phyloP scores from a whole-genome alignment of 2,888 invertebrate genomes.

The Poecilobothrus nobilitatus region DNA sequence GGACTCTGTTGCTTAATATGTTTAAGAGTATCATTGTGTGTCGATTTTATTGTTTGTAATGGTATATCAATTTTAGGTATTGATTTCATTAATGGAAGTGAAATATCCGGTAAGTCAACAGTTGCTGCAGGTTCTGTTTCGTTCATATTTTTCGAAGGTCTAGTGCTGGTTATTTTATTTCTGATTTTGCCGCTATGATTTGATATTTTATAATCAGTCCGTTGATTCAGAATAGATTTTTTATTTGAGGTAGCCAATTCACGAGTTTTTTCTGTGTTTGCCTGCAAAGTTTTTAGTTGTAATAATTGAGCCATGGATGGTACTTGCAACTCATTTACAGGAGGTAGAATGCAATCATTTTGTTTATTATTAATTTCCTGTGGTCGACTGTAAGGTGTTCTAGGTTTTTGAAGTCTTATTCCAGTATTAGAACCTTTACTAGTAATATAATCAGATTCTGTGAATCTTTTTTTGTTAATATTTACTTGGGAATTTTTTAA shows the following conservation, averaged over 20 bases:
- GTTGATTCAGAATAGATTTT: conserved; percentile 21
- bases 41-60: neutral
- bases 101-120: conserved; percentile 47
- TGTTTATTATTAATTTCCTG: conserved; percentile 21
- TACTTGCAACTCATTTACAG: conserved; percentile 47
- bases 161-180: conserved; percentile 24
- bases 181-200: conserved; percentile 23
- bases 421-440: conserved; percentile 29
- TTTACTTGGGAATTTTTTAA: conserved; percentile 27
- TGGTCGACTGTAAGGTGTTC: conserved; percentile 32
- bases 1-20: neutral
- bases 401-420: conserved; percentile 22
- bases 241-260: conserved; percentile 45
- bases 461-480: conserved; percentile 27
- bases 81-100: conserved; percentile 38
- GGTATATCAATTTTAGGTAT: conserved; percentile 39
- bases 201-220: conserved; percentile 25
- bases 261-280: conserved; percentile 49
- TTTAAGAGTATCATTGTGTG: too few species aligned
- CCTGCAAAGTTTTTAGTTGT: conserved; percentile 53
- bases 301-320: conserved; percentile 57
- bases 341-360: conserved; percentile 21
- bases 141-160: conserved; percentile 13
- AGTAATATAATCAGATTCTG: conserved; percentile 30
- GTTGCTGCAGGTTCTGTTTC: neutral